Base-by-base conservation (phyloP, 2,797 vertebrate genomes). In the Alauda arvensis region DNA sequence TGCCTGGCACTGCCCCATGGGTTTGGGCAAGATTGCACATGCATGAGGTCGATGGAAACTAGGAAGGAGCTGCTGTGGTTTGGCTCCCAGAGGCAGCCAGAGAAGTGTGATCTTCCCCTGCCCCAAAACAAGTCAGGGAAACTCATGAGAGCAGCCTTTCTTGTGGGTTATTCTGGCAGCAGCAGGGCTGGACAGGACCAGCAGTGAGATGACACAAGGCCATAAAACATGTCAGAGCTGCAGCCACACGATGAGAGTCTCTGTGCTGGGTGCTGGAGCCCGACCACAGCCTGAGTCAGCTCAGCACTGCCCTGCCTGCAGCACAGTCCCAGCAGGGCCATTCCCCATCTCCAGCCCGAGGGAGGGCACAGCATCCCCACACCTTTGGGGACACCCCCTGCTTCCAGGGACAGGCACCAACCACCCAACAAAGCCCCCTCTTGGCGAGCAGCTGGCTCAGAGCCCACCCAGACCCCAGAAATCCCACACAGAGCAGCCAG, bases 151-250 rank as follows among this genome's bases (percentile, higher is more conserved):
- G 34, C 42, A 49, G 43, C 60, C 88, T 92, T 93, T 93, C 68
- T 92, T 93, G 93, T 93, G 92, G 87, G 65, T 68, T 92, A 13
- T 81, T 65, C 87, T 93, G 93, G 92, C 85, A 89, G 61, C 15
- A 15, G 43, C 0, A 0, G 59, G 55, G 81, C 79, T 83, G 91
- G 74, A 89, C 88, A 83, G 84, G 59, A 88, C 69, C 59, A 29
- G 77, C 31, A 78, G 18, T 25, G 10, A 37, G 84, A 89, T 1
- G 33, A 88, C 84, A 63, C 33, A 78, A 48, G 43, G 66, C 49
- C 72, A 67, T 88, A 93, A 91, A 94, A 65, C 83, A 92, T 77
- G 81, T 92, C 92, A 85, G 90, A 93, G 79, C 52, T 67, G 77
- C 91, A 85, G 93, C 84, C 60, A 1, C 82, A 72, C 3, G 3